Evolutionary conservation across 2,888 invertebrate species (phyloP), one percentile per base, ranked within the genome.

Genomic region (Pedicia rivosa): DNA sequence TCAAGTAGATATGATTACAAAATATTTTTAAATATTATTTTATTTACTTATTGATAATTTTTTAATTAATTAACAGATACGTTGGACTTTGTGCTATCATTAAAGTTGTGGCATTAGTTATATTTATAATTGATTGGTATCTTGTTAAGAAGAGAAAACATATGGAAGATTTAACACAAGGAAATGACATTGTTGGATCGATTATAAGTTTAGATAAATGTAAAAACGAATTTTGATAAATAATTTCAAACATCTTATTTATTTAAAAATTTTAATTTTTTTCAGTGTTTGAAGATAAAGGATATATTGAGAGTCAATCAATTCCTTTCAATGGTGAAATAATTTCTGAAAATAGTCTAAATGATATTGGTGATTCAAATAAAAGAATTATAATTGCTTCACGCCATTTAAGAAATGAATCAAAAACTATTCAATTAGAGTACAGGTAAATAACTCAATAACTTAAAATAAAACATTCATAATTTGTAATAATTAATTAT

Each of bases 91-190:
- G 90, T 55, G 82, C 87, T 35, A 81, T 81, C 6, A 82, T 91
- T 37, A 91, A 91, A 63, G 76, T 88, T 38, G 66, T 90, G 29
- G 90, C 90, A 1, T 62, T 87, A 39, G 78, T 79, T 7, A 76
- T 91, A 51, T 91, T 91, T 62, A 62, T 82, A 47, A 71, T 82
- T 20, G 90, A 90, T 56, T 91, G 86, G 86, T 83, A 87, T 78
- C 64, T 90, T 34, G 86, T 91, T 35, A 68, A 80, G 35, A 70
- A 78, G 47, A 74, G 82, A 48, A 70, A 69, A 44, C 66, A 68
- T 43, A 62, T 70, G 40, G 77, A 78, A 47, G 67, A 73, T 47
- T 64, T 68, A 43, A 65, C 62, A 41, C 64, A 67, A 0, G 56
- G 76, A 15, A 72, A 73, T 25, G 75, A 76, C 54, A 64, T 78